Conservation (phyloP, 2,888 invertebrate genomes). For the Aproaerema taeniolella region DNA sequence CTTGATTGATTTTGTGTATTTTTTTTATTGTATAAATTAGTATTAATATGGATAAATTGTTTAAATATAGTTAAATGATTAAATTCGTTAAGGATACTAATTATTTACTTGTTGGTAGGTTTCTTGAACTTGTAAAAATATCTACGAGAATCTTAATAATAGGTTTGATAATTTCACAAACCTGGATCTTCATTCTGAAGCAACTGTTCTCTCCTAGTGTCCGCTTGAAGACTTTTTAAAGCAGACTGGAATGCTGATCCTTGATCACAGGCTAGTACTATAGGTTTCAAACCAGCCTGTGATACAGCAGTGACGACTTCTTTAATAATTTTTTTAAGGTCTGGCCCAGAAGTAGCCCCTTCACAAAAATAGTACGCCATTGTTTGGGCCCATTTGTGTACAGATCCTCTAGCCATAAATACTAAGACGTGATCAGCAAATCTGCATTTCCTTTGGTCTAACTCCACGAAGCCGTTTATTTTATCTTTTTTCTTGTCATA, state of each 20-base stretch:
- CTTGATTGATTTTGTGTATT: too few relatives aligned
- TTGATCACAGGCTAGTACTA: too few relatives aligned
- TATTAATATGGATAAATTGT: too few relatives aligned
- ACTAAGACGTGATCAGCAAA: conserved; percentile 1
- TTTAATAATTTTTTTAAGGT: conserved; percentile 1
- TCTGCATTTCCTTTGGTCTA: background rate
- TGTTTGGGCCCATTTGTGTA: conserved; percentile 3
- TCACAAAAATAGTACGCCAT: conserved; percentile 5
- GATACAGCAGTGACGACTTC: background rate
- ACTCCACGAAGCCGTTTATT: background rate
- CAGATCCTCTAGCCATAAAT: background rate
- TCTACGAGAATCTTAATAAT: too few relatives aligned
- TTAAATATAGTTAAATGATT: too few relatives aligned
- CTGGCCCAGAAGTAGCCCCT: background rate
- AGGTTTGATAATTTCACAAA: too few relatives aligned
- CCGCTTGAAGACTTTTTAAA: background rate
- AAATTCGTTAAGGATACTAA: too few relatives aligned
- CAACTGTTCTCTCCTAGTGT: background rate
- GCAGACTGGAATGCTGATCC: background rate
- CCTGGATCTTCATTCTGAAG: background rate
- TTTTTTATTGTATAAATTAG: too few relatives aligned
- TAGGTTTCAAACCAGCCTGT: background rate
- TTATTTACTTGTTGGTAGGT: too few relatives aligned
- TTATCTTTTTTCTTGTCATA: background rate
- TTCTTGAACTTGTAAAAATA: too few relatives aligned